phyloP scores from a whole-genome alignment of 1,140 invertebrate genomes.

The Bombus sibiricus region DNA sequence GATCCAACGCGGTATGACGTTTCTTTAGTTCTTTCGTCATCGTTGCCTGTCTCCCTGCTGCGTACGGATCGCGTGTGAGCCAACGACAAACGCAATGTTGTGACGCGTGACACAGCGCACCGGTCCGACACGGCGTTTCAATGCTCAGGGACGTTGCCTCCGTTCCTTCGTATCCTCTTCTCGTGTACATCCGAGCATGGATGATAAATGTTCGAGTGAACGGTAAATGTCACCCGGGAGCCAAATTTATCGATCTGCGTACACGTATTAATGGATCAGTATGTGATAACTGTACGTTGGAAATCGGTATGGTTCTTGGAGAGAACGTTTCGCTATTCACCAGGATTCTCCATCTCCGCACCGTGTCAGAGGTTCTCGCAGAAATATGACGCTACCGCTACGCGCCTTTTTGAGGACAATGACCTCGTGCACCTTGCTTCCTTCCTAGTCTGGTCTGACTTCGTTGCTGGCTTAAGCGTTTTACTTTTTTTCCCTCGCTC shows the following conservation, averaged over 20 bases:
- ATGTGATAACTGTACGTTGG: background rate
- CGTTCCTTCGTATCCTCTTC: background rate
- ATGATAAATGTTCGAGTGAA: conserved; percentile 35
- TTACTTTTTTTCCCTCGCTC: background rate
- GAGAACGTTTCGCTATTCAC: background rate
- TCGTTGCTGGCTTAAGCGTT: conserved; percentile 14
- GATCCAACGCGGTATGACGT: conserved; percentile 9
- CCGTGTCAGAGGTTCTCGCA: conserved; percentile 1
- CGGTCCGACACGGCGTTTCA: conserved; percentile 13
- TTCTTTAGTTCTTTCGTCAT: conserved; percentile 5
- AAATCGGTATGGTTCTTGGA: background rate
- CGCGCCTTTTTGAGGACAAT: conserved; percentile 66
- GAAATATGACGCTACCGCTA: conserved; percentile 53
- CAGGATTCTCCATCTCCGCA: background rate
- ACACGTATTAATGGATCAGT: background rate
- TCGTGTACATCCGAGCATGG: background rate
- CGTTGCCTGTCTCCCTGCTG: background rate
- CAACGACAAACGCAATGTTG: conserved; percentile 33
- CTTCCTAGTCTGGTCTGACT: conserved; percentile 50
- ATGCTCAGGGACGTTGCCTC: conserved; percentile 3
- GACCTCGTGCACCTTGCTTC: conserved; percentile 54
- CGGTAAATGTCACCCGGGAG: conserved; percentile 29
- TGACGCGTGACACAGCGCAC: conserved; percentile 40
- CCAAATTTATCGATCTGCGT: background rate
- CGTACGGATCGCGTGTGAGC: conserved; percentile 29